A percentile compares a stretch with the other conserved stretches of the same genome.
These are phyloP conservation scores for Pristionchus mayeri DNA, from an alignment of 2,888 invertebrate species.

Conservation along the genomic window DNA sequence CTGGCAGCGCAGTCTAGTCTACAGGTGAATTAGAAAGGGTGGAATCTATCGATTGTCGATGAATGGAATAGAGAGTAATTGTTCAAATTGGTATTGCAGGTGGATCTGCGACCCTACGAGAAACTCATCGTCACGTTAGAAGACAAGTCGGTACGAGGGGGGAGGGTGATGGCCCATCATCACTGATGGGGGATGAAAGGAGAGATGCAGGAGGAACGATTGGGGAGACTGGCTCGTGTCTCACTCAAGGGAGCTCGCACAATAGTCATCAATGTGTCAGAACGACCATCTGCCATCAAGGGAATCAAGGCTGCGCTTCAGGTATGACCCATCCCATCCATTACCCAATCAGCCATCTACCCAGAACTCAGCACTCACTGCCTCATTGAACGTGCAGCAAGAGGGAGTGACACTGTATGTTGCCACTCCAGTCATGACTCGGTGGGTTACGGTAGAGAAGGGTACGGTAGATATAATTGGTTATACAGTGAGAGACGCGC, in stretches of 20 bases:
- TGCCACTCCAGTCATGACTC: constrained; percentile 84
- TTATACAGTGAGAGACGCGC: constrained; percentile 87
- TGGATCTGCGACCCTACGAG: constrained; percentile 70
- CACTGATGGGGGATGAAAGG: no score
- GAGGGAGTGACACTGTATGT: constrained; percentile 70
- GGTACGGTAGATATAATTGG: no score
- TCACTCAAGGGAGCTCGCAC: constrained; percentile 66
- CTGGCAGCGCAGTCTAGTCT: constrained; percentile 25
- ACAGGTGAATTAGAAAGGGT: constrained; percentile 16
- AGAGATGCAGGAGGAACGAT: constrained; percentile 59
- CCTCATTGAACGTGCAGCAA: constrained; percentile 67
- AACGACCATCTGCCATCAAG: constrained; percentile 70
- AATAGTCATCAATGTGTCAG: constrained; percentile 71
- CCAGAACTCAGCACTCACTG: constrained; percentile 63
- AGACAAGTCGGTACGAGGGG: constrained; percentile 50
- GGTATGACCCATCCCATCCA: constrained; percentile 54
- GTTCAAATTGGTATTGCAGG: constrained; percentile 45
- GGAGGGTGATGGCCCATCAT: not conserved
- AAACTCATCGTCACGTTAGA: constrained; percentile 67
- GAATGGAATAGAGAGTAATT: not conserved
- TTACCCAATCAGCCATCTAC: no score
- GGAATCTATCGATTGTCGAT: no score
- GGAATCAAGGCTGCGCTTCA: constrained; percentile 66
- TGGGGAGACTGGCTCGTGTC: constrained; percentile 66
- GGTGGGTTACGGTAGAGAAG: constrained; percentile 73